A percentile compares a stretch with the other conserved stretches of the same genome.
Conservation (phyloP, 2,888 invertebrate genomes). For the Noctuana brunneofusca region DNA sequence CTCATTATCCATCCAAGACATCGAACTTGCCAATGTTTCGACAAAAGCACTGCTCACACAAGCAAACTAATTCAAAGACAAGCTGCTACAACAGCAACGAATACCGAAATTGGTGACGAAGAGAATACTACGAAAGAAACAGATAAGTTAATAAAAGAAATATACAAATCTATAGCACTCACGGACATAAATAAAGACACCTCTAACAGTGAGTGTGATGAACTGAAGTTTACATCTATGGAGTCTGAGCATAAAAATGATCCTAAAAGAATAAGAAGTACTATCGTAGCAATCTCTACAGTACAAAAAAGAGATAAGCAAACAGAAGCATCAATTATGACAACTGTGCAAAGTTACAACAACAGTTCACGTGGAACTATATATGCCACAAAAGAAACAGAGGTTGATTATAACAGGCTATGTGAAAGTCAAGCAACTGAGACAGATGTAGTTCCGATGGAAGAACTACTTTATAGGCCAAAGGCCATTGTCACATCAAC, state of each 20-base stretch:
- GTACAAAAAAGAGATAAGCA: constrained; percentile 34
- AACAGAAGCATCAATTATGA: constrained; percentile 35
- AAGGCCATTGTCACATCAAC: constrained; percentile 15
- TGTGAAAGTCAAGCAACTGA: constrained; percentile 17
- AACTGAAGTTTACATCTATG: constrained; percentile 39
- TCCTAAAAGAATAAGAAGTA: constrained; percentile 11
- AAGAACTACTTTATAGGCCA: constrained; percentile 1
- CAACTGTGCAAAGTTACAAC: constrained; percentile 25
- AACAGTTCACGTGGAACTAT: constrained; percentile 1
- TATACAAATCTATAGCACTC: constrained; percentile 68
- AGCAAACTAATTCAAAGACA: constrained; percentile 36
- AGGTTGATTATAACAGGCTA: background rate
- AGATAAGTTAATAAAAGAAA: constrained; percentile 68
- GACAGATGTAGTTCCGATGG: background rate
- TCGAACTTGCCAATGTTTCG: constrained; percentile 53
- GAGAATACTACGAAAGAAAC: constrained; percentile 56
- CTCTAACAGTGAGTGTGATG: constrained; percentile 48
- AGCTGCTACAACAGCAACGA: constrained; percentile 52
- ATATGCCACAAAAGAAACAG: constrained; percentile 1
- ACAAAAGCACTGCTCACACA: constrained; percentile 42
- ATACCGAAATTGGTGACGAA: constrained; percentile 50
- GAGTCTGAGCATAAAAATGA: constrained; percentile 17
- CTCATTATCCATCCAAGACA: constrained; percentile 57
- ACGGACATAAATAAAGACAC: constrained; percentile 54
- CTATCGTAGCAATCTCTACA: constrained; percentile 14